phyloP scores from a whole-genome alignment of 2,888 invertebrate genomes.

The Iselma pallidipennis region DNA sequence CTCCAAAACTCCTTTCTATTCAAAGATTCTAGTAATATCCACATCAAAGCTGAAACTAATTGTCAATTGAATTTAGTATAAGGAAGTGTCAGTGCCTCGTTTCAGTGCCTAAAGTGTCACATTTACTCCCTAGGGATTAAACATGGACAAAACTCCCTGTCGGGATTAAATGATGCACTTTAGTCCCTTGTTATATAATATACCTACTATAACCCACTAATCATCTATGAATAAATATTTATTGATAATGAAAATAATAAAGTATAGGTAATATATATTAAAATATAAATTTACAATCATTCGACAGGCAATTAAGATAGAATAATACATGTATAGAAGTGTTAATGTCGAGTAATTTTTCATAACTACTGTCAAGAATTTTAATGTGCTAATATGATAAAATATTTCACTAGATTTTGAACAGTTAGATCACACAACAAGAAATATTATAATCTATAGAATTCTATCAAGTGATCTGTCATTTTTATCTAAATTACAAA shows the following conservation, averaged over 20 bases:
- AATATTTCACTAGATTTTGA: slow-evolving; percentile 5
- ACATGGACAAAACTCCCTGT: no score
- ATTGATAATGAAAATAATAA: neutral
- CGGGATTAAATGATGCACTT: no score
- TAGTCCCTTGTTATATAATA: no score
- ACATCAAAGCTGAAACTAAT: no score
- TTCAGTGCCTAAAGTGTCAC: no score
- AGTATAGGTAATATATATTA: no score
- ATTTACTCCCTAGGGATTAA: no score
- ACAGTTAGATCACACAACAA: slow-evolving; percentile 7
- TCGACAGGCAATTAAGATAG: slow-evolving; percentile 18
- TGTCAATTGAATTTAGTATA: no score
- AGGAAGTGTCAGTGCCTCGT: no score
- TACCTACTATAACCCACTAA: no score
- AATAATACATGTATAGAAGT: slow-evolving; percentile 14
- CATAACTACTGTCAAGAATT: slow-evolving; percentile 20
- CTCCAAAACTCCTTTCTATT: slow-evolving; percentile 19
- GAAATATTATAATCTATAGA: slow-evolving; percentile 11
- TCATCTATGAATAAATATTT: neutral
- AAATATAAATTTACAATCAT: neutral
- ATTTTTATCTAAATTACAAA: slow-evolving; percentile 20
- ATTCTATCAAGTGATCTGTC: slow-evolving; percentile 16
- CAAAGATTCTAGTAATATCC: no score
- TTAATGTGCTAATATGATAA: slow-evolving; percentile 24
- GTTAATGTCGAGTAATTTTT: slow-evolving; percentile 20